Evolutionary conservation across 2,888 invertebrate species (phyloP).

Genomic region (Scaptomyza reducta): DNA sequence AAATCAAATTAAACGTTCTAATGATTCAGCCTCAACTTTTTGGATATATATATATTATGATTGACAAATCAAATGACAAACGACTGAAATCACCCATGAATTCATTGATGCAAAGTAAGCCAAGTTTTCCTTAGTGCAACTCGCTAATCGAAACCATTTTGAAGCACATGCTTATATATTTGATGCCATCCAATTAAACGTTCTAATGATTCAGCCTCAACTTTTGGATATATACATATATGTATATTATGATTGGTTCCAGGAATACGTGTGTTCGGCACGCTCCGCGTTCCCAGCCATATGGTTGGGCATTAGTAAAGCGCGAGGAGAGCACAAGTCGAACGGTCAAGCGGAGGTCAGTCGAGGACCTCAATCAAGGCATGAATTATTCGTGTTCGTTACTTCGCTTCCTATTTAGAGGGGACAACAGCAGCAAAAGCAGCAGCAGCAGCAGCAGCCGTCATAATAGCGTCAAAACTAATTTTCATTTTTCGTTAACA

Average conservation of each 20-base stretch:
- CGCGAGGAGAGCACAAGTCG: neutral
- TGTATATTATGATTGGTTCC: slow-evolving; percentile 53
- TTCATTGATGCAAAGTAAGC: too few species aligned
- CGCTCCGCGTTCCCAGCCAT: slow-evolving; percentile 52
- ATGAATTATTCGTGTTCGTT: neutral
- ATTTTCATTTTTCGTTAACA: slow-evolving; percentile 65
- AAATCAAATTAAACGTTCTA: slow-evolving; percentile 13
- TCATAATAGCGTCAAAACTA: slow-evolving; percentile 78
- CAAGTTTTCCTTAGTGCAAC: too few species aligned
- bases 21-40: slow-evolving; percentile 33
- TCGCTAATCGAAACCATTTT: too few species aligned
- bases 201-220: slow-evolving; percentile 33
- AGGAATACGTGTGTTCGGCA: slow-evolving; percentile 61
- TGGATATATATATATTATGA: too few species aligned
- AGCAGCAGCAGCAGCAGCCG: slow-evolving; percentile 50
- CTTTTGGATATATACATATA: neutral
- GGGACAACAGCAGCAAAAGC: slow-evolving; percentile 40
- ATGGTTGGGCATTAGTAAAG: slow-evolving; percentile 31
- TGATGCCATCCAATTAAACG: slow-evolving; percentile 3
- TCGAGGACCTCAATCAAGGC: slow-evolving; percentile 67
- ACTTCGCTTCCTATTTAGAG: slow-evolving; percentile 2
- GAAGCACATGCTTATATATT: slow-evolving; percentile 20
- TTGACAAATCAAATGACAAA: too few species aligned
- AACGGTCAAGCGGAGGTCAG: slow-evolving; percentile 39
- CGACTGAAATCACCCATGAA: too few species aligned